Evolutionary conservation across 2,113 vertebrate species (phyloP).

Genomic region (Osmerus mordax): DNA sequence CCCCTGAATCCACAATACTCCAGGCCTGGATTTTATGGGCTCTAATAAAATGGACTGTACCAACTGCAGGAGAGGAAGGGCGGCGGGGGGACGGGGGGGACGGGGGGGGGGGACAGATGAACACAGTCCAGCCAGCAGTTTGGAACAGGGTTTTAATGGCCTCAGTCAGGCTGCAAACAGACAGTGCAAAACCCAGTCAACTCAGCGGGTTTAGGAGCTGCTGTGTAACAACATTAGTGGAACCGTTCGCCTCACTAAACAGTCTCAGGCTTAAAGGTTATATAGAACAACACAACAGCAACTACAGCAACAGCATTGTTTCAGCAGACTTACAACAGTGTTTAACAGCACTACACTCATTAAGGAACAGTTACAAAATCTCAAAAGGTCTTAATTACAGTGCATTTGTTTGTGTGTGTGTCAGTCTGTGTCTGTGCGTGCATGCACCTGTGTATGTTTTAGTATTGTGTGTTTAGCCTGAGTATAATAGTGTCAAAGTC

Average conservation of each 20-base stretch:
- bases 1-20: not conserved
- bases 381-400: constrained; percentile 29
- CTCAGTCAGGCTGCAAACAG: constrained; percentile 38
- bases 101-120: not conserved
- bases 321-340: constrained; percentile 44
- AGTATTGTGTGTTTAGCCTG: constrained; percentile 24
- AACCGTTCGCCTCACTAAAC: constrained; percentile 19
- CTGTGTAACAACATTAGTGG: constrained; percentile 32
- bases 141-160: constrained; percentile 59
- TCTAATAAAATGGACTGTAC: not conserved
- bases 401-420: constrained; percentile 23
- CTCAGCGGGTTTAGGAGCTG: constrained; percentile 30
- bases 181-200: constrained; percentile 30
- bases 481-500: constrained; percentile 13
- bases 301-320: constrained; percentile 25
- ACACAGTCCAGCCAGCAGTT: constrained; percentile 21
- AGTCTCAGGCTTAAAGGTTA: constrained; percentile 28
- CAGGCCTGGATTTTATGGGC: not conserved
- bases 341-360: constrained; percentile 35
- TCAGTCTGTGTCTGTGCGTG: constrained; percentile 15
- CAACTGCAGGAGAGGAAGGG: not conserved
- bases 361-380: constrained; percentile 10
- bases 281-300: constrained; percentile 29
- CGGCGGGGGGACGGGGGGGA: not conserved
- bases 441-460: not conserved